Evolutionary conservation across 2,888 invertebrate genomes (phyloP), one percentile per base, ranked within the genome.

Genomic region (Chymomyza caudatula): DNA sequence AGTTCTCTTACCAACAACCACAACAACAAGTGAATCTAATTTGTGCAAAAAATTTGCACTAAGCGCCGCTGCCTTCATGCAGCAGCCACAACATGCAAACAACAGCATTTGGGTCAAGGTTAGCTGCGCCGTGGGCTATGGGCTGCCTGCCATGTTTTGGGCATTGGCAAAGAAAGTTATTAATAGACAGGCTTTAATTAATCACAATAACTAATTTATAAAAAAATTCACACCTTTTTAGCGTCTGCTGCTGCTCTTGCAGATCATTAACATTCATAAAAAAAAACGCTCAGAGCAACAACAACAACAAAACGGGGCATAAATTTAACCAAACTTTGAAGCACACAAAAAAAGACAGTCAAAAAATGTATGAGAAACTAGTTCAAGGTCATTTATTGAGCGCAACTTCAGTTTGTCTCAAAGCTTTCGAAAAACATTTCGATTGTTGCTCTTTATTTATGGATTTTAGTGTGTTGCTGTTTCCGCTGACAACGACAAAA

Each of bases 321-420:
- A 49, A 59, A 66, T 52, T 54, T 57, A 60, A 67, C 43, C 37
- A 61, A 52, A 65, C 23, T 57, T 51, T 58, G 20, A 56, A 5
- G n/a, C n/a, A n/a, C n/a, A n/a, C n/a, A n/a, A 43, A 57, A 51
- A 69, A 57, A 29, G 29, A 4, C 29, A 29, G 4, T 17, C 25
- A 62, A 57, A 66, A 69, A 58, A 19, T 49, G 6, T 60, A 61
- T 62, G 60, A 55, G 69, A 83, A 86, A 86, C 77, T 85, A 84
- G 87, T 87, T 86, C 86, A 86, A 86, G 86, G 86, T 80, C 86
- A 87, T 73, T 76, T 60, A 75, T 73, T 75, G 75, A 82, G 57
- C 74, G 80, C 74, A 71, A 58, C 44, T 51, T 57, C 6, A 6
- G 29, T 13, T 29, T 29, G 54, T 37, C 29, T 37, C 29, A 37